Evolutionary conservation across 2,888 invertebrate genomes (phyloP), one percentile per base, ranked within the genome.

Genomic region (Erannis defoliaria): DNA sequence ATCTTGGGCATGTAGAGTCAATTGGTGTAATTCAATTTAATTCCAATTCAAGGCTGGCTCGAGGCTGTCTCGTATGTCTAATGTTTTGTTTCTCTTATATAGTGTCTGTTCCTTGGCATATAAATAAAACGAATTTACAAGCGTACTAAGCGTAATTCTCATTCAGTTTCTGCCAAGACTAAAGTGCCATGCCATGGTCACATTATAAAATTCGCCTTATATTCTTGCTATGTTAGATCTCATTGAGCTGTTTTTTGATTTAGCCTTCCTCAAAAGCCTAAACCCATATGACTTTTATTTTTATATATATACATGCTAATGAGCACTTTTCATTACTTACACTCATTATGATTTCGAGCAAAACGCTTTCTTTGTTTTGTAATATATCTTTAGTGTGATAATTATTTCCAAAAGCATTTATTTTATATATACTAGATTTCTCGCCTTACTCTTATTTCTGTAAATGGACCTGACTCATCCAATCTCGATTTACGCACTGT

Each of bases 21-120:
- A 75, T 79, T 77, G 74, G 48, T 50, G 64, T 61, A 67, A 70
- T 60, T 67, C 56, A 45, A 70, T 70, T 67, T 67, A 40, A 70
- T 70, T 67, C 46, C 58, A 19, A 62, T 61, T 61, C 67, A 70
- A 70, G 70, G 70, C 53, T 54, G 33, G 35, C 26, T 31, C 48
- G 53, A 62, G 51, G 49, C 43, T 43, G 26, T 43, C 26, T 43
- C 43, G 40, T 5, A 35, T 14, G 14, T 14, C 6, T 37, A 12
- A 21, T 21, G 19, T 3, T 21, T 42, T 42, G 42, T 42, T 21
- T 21, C 38, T 38, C 18, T 38, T 35, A n/a, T n/a, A n/a, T n/a
- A 18, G 8, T 37, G 0, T 38, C 2, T 18, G 9, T 38, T 38
- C 18, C 18, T 38, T 18, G 38, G 38, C 16, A 16, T 37, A 16